Evolutionary conservation across 53 echinoderm and acorn worm genomes (phyloP).

Genomic region (Temnopleurus reevesii): DNA sequence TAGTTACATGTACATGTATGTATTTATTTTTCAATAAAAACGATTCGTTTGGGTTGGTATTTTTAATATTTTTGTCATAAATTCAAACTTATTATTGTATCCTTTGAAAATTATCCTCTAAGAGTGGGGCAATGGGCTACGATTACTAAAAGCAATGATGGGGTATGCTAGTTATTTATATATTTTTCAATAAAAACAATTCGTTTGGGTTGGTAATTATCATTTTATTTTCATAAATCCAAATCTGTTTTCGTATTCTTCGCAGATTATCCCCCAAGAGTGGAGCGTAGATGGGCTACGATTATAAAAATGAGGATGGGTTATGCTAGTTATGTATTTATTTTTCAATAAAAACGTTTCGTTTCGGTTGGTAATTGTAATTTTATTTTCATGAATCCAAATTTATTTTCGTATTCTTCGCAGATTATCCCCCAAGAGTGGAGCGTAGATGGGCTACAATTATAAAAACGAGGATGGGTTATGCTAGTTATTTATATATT

Average conservation of each 20-base stretch:
- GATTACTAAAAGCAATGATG: constrained; percentile 65
- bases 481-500: no score
- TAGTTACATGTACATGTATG: no score
- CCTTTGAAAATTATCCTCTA: constrained; percentile 61
- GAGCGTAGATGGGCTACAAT: constrained; percentile 44
- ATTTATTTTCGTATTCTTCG: not conserved
- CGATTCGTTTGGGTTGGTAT: no score
- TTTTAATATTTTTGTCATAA: not conserved
- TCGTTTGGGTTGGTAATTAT: no score
- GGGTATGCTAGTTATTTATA: no score
- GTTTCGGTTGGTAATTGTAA: no score
- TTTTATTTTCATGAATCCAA: not conserved
- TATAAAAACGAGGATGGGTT: constrained; percentile 66
- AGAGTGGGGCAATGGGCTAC: constrained; percentile 36
- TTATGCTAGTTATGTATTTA: no score
- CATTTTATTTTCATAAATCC: not conserved
- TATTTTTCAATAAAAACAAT: no score
- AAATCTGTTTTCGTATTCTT: not conserved
- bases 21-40: no score
- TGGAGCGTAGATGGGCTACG: constrained; percentile 13
- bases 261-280: constrained; percentile 70
- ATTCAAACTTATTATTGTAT: not conserved
- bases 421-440: constrained; percentile 71
- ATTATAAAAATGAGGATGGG: constrained; percentile 70
- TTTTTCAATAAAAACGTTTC: no score